A percentile compares a stretch with the other conserved stretches of the same genome.
Evolutionary conservation across 1,140 invertebrate species (phyloP).

Genomic region (Saccostrea echinata): DNA sequence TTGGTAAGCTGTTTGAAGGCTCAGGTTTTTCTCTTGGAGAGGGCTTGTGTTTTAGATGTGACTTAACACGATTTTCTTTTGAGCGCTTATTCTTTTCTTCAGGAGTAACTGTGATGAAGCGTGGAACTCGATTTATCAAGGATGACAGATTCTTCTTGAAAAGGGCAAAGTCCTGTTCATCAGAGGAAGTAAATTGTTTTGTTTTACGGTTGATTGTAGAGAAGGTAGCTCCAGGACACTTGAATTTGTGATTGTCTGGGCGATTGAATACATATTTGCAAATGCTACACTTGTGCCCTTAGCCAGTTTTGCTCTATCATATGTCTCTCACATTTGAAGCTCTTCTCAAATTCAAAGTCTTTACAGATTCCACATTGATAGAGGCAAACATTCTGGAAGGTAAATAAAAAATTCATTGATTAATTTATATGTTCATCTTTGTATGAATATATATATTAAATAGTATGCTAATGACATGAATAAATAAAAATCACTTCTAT

Average conservation of each 20-base stretch:
- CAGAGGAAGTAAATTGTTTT: not conserved
- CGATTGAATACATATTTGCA: conserved; percentile 11
- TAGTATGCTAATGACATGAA: no score
- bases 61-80: not conserved
- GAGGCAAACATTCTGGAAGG: not conserved
- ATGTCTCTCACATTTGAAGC: conserved; percentile 37
- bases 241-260: not conserved
- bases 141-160: not conserved
- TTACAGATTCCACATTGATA: conserved; percentile 43
- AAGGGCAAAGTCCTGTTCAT: not conserved
- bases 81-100: not conserved
- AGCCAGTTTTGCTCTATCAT: conserved; percentile 41
- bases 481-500: no score
- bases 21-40: no score
- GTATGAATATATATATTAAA: no score
- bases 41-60: not conserved
- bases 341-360: conserved; percentile 31
- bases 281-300: conserved; percentile 18
- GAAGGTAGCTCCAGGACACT: not conserved
- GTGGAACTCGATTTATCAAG: not conserved
- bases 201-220: not conserved
- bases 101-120: not conserved
- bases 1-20: no score
- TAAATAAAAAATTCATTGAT: not conserved
- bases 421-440: not conserved